Base-by-base conservation (phyloP, 2,113 vertebrate genomes). In the Equus przewalskii region DNA sequence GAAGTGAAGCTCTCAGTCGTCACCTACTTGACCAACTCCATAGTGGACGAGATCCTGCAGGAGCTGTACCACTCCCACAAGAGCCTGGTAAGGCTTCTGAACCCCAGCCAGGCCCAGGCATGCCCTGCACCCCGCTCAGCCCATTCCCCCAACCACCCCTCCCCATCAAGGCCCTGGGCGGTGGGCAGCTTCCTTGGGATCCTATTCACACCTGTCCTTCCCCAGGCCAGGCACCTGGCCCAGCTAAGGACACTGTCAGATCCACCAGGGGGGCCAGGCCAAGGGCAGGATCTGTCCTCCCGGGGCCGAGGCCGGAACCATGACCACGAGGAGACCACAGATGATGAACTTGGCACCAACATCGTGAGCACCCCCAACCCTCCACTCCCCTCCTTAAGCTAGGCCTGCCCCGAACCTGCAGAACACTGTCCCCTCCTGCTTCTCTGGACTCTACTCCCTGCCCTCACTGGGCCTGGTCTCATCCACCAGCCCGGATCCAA, bases 1-100 rank as follows among this genome's bases (percentile, higher is more conserved):
- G 99, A 99, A 98, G 99, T 99, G 97, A 99, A 99, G 98, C 98
- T 99, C 44, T 99, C 99, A 0, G 99, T 99, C 0, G 99, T 99
- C 93, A 99, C 99, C n/a, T 99, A 99, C 97, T 98, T 99, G 96
- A 99, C 99, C 95, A 99, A 99, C 98, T 99, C 99, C 79, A 99
- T 99, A 8, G 99, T 99, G 98, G 99, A 99, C 26, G 99, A 99
- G 98, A 99, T 99, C 94, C 98, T 99, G 4, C 99, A 99, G 85
- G 99, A 99, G 95, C 98, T 99, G 2, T 99, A 99, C 96, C 98
- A 98, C 84, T 99, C 98, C 22, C 99, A 99, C 99, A 99, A 99
- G 99, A 99, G 99, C 67, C 99, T 99, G 99, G 99, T 99, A 99
- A 98, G 99, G 94, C 96, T 56, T 62, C 82, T 22, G 81, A 83